Evolutionary conservation across 1,140 invertebrate species (phyloP).

Genomic region (Daktulosphaira vitifoliae): DNA sequence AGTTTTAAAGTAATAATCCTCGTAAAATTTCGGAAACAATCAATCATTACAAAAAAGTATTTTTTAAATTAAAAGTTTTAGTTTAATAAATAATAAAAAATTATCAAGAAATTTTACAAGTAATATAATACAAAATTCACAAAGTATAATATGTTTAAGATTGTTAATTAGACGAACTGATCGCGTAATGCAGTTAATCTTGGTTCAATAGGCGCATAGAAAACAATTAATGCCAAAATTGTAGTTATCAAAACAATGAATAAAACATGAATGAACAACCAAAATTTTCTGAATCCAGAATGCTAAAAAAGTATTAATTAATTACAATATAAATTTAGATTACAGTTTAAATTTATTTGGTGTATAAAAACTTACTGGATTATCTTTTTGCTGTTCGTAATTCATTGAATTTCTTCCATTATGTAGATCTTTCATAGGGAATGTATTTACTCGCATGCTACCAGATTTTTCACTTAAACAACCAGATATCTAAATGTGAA

Average conservation of each 20-base stretch:
- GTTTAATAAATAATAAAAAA: conserved; percentile 32
- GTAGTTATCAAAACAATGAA: conserved; percentile 54
- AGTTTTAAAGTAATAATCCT: no score
- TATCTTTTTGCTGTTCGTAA: conserved; percentile 58
- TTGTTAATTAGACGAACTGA: conserved; percentile 39
- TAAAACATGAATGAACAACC: conserved; percentile 64
- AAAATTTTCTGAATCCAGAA: conserved; percentile 58
- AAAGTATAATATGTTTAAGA: background rate
- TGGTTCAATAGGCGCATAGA: conserved; percentile 60
- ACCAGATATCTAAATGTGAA: conserved; percentile 54
- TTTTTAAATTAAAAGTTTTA: background rate
- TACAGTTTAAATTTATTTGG: no score
- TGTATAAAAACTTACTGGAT: conserved; percentile 69
- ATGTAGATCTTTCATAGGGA: conserved; percentile 74
- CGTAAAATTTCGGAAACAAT: no score
- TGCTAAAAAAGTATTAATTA: conserved; percentile 52
- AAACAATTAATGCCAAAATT: conserved; percentile 60
- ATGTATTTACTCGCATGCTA: conserved; percentile 62
- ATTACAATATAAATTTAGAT: background rate
- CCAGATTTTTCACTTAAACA: conserved; percentile 62
- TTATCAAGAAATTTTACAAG: conserved; percentile 21
- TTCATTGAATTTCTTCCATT: conserved; percentile 50
- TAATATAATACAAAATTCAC: conserved; percentile 21
- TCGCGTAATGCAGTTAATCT: conserved; percentile 38
- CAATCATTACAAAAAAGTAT: no score